Percentiles rank a stretch among this genome's conserved stretches.
Evolutionary conservation across 2,888 invertebrate genomes (phyloP).

Genomic region (Dendrolimus pini): DNA sequence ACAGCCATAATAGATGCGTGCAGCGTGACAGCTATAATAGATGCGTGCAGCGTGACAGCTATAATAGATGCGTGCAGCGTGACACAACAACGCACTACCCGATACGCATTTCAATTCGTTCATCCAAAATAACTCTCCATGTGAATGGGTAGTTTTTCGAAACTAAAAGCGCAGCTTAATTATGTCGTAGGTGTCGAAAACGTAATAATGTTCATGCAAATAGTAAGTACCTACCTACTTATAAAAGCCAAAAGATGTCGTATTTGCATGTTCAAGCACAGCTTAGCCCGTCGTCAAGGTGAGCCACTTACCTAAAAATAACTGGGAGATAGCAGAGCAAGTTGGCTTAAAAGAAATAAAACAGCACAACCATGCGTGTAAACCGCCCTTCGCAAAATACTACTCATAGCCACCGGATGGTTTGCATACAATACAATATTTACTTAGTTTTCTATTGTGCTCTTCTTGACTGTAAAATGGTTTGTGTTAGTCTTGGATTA

Average conservation of each 20-base stretch:
- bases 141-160: background rate
- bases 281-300: constrained; percentile 44
- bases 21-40: no score
- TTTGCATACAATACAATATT: background rate
- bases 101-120: background rate
- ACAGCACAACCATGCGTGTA: constrained; percentile 2
- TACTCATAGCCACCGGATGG: background rate
- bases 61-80: background rate
- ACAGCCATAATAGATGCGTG: no score
- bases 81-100: background rate
- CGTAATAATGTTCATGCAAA: no score
- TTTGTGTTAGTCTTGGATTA: no score
- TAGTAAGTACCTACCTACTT: no score
- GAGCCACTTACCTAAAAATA: constrained; percentile 56
- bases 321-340: constrained; percentile 29
- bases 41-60: background rate
- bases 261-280: constrained; percentile 27
- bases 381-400: background rate
- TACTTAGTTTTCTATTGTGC: background rate
- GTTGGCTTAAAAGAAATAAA: constrained; percentile 14
- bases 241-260: constrained; percentile 6
- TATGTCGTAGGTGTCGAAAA: no score
- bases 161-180: no score
- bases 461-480: no score
- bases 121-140: no score